Conservation (phyloP, 2,888 invertebrate genomes). For the Eupithecia vulgata region DNA sequence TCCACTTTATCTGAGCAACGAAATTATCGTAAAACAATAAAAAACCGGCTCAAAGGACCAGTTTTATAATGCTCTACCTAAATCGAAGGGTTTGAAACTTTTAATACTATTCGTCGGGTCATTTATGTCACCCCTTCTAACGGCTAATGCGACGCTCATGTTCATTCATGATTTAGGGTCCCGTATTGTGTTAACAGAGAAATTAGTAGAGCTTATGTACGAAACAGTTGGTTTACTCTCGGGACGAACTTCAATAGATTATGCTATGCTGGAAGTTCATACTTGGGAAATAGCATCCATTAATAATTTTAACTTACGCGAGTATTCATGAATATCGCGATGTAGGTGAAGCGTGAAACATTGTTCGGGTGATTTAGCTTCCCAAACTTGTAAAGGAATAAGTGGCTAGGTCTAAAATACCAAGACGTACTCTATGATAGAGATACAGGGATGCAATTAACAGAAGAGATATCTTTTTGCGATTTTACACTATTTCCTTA, state of each 20-base stretch:
- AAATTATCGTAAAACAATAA: not conserved
- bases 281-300: slow-evolving; percentile 14
- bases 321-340: slow-evolving; percentile 4
- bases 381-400: not conserved
- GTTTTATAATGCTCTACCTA: slow-evolving; percentile 19
- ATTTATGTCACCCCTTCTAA: slow-evolving; percentile 67
- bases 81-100: slow-evolving; percentile 57
- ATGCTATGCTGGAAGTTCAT: slow-evolving; percentile 20
- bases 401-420: not conserved
- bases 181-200: slow-evolving; percentile 72
- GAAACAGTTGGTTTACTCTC: slow-evolving; percentile 34
- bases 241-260: slow-evolving; percentile 25
- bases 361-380: not conserved
- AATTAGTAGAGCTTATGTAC: slow-evolving; percentile 63
- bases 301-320: slow-evolving; percentile 13
- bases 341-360: slow-evolving; percentile 1
- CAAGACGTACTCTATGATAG: too few relatives aligned
- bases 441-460: too few relatives aligned
- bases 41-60: not conserved
- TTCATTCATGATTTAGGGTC: slow-evolving; percentile 77
- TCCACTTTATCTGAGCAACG: not conserved
- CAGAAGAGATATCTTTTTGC: not conserved
- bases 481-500: not conserved
- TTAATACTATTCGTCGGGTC: slow-evolving; percentile 63
- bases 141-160: slow-evolving; percentile 66